Conservation (phyloP, 2,113 vertebrate genomes). For the Caranx ignobilis region DNA sequence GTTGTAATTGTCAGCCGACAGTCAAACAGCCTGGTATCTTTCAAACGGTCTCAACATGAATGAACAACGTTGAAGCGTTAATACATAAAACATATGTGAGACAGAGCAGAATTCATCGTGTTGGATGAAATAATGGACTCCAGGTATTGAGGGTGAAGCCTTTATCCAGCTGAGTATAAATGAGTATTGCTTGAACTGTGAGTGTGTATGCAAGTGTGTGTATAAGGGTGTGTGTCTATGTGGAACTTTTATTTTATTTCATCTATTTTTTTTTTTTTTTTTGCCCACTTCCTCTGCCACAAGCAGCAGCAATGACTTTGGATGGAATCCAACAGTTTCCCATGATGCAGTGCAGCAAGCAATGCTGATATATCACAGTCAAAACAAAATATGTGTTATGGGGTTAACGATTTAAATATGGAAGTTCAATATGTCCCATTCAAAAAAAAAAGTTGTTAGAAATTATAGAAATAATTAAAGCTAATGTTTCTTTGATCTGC, state of each 20-base stretch:
- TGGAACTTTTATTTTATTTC: not conserved
- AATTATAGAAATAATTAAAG: not conserved
- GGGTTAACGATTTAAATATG: not conserved
- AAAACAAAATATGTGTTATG: not conserved
- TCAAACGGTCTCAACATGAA: constrained; percentile 22
- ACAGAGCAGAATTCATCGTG: not conserved
- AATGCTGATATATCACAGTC: not conserved
- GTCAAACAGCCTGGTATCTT: constrained; percentile 31
- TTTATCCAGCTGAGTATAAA: not conserved
- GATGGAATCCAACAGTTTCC: not conserved
- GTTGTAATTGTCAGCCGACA: constrained; percentile 44
- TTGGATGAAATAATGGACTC: constrained; percentile 2
- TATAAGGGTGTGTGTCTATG: not conserved
- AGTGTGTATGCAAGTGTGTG: not conserved
- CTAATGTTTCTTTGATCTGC: not conserved
- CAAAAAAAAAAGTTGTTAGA: not conserved
- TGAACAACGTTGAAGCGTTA: constrained; percentile 1
- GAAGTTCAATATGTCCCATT: not conserved
- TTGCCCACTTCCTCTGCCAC: not conserved
- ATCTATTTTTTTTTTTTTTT: not conserved
- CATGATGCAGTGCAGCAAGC: not conserved
- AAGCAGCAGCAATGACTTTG: not conserved
- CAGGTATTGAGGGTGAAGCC: not conserved
- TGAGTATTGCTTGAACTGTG: not conserved
- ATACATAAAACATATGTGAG: constrained; percentile 23